phyloP scores from a whole-genome alignment of 2,888 invertebrate genomes.

The Dexiosoma caninum region DNA sequence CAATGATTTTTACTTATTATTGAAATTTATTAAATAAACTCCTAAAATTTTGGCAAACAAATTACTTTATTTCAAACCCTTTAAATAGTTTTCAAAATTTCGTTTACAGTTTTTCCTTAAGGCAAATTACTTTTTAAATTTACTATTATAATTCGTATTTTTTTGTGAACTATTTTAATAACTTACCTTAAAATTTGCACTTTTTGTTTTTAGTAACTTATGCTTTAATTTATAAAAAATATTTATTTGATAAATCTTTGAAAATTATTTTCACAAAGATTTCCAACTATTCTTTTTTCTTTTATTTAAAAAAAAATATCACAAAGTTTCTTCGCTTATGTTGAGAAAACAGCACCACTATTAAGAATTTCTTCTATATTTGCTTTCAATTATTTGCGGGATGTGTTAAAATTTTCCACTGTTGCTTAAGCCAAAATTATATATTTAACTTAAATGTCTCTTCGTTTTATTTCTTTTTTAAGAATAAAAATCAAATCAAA shows the following conservation, averaged over 20 bases:
- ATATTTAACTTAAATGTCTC: conserved; percentile 18
- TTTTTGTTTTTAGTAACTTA: conserved; percentile 31
- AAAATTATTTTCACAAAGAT: conserved; percentile 48
- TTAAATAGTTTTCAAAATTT: no score
- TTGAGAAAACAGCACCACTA: conserved; percentile 41
- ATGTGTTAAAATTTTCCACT: conserved; percentile 31
- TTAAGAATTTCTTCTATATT: conserved; percentile 16
- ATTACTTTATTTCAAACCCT: no score
- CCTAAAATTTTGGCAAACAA: no score
- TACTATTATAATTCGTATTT: background rate
- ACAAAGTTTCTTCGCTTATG: conserved; percentile 40
- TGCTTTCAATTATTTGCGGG: conserved; percentile 4
- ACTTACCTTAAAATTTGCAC: conserved; percentile 64
- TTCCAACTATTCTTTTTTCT: conserved; percentile 11
- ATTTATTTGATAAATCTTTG: conserved; percentile 38
- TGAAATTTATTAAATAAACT: no score
- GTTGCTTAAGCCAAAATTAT: conserved; percentile 10
- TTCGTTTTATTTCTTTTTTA: conserved; percentile 12
- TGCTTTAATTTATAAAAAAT: conserved; percentile 32
- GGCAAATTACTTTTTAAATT: background rate
- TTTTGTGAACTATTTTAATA: background rate
- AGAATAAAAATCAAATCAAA: conserved; percentile 33
- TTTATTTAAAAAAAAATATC: conserved; percentile 54
- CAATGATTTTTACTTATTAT: no score
- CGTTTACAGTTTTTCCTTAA: no score